Evolutionary conservation across 30 jellyfish, hydroid and myxozoan genomes (phyloP).

Genomic region (Rhopilema esculentum): DNA sequence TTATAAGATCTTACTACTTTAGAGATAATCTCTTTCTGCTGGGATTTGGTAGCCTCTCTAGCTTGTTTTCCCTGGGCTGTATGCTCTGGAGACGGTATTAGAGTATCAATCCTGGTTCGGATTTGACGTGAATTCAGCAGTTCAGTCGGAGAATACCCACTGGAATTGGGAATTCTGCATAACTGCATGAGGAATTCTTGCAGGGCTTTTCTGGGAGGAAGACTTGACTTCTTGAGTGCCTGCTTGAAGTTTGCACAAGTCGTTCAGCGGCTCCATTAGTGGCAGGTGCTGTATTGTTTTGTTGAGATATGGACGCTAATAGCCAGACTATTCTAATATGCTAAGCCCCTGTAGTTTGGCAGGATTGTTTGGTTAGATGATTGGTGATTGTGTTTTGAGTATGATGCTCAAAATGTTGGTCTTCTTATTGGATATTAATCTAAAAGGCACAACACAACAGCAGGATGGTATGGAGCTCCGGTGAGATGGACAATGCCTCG

Average conservation of each 20-base stretch:
- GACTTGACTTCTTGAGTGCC: slow-evolving; percentile 53
- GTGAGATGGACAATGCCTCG: too few relatives aligned
- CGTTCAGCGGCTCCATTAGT: slow-evolving; percentile 48
- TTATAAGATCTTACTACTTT: slow-evolving; percentile 26
- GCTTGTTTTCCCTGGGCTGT: slow-evolving; percentile 39
- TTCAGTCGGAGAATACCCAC: slow-evolving; percentile 49
- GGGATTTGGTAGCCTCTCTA: slow-evolving; percentile 22
- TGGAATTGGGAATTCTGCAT: slow-evolving; percentile 34
- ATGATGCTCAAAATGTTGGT: too few relatives aligned
- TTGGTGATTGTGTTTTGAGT: too few relatives aligned
- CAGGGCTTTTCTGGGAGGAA: slow-evolving; percentile 42
- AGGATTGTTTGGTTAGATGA: too few relatives aligned
- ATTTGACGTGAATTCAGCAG: slow-evolving; percentile 39
- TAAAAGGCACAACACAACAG: too few relatives aligned
- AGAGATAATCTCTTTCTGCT: slow-evolving; percentile 22
- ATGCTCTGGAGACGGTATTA: slow-evolving; percentile 31
- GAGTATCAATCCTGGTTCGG: slow-evolving; percentile 29
- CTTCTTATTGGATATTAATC: too few relatives aligned
- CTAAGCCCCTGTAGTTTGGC: too few relatives aligned
- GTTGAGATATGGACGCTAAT: too few relatives aligned
- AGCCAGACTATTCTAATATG: too few relatives aligned
- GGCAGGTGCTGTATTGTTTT: too few relatives aligned
- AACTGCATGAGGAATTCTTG: slow-evolving; percentile 33
- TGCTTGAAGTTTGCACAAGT: slow-evolving; percentile 46
- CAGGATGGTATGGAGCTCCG: too few relatives aligned